Evolutionary conservation across 2,888 invertebrate species (phyloP).

Genomic region (Standfussiana lucernea): DNA sequence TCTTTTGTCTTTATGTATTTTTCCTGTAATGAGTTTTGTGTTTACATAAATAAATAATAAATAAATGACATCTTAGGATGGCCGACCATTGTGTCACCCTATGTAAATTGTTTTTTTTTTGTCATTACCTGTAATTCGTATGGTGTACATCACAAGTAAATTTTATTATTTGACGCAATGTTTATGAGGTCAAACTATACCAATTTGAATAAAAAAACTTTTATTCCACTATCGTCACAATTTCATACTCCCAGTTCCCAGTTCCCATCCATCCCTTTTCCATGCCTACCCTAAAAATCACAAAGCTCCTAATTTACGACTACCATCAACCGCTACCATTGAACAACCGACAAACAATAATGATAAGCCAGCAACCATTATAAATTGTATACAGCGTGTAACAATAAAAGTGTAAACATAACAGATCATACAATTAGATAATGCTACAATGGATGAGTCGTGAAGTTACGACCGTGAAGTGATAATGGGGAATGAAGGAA

Average conservation of each 20-base stretch:
- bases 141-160: not conserved
- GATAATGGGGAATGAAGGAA: conserved; percentile 51
- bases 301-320: conserved; percentile 60
- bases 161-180: not conserved
- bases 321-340: conserved; percentile 43
- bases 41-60: too few species aligned
- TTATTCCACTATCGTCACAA: not conserved
- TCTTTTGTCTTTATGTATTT: too few species aligned
- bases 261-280: conserved; percentile 30
- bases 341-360: conserved; percentile 47
- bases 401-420: conserved; percentile 70
- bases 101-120: not conserved
- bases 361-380: conserved; percentile 57
- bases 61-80: not conserved
- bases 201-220: not conserved
- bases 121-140: not conserved
- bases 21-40: too few species aligned
- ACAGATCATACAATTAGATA: conserved; percentile 66
- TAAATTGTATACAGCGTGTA: conserved; percentile 61
- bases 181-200: not conserved
- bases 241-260: not conserved
- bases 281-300: conserved; percentile 17
- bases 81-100: not conserved
- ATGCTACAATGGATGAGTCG: conserved; percentile 62
- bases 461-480: conserved; percentile 61